Evolutionary conservation across 2,797 vertebrate species (phyloP).

Genomic region (Hylomyscus alleni): DNA sequence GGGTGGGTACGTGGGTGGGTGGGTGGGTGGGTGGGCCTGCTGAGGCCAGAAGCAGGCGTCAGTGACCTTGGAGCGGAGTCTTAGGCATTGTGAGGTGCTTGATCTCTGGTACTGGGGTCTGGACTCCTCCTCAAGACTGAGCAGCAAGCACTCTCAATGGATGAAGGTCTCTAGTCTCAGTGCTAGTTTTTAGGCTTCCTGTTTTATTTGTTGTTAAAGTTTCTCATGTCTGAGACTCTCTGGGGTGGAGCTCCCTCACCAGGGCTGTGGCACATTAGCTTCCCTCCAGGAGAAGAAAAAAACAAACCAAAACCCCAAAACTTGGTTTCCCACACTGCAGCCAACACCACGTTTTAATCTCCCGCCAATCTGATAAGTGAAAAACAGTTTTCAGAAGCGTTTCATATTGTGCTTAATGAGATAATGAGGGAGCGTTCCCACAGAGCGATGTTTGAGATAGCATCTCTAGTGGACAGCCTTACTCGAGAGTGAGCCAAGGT

Average conservation of each 20-base stretch:
- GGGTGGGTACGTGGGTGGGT: too few relatives aligned
- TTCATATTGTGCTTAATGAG: background rate
- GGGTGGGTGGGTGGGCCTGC: background rate
- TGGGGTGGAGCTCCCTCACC: accelerated
- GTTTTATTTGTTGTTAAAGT: background rate
- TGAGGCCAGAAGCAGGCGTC: background rate
- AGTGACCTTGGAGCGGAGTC: background rate
- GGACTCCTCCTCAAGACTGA: background rate
- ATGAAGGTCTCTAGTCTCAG: background rate
- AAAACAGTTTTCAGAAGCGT: background rate
- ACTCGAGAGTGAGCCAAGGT: background rate
- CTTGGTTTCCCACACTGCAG: background rate
- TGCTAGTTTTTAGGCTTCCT: background rate
- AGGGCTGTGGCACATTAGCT: background rate
- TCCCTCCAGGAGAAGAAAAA: background rate
- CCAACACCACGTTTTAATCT: background rate
- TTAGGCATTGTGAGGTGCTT: background rate
- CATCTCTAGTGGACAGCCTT: too few relatives aligned
- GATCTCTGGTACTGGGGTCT: background rate
- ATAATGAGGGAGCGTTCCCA: background rate
- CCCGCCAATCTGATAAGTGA: slow-evolving; percentile 24
- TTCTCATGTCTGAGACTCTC: background rate
- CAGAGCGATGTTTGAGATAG: background rate
- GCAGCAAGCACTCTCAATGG: too few relatives aligned
- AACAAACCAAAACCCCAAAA: background rate